Base-by-base conservation (phyloP, 2,797 vertebrate genomes). In the Catostomus latipinnis region DNA sequence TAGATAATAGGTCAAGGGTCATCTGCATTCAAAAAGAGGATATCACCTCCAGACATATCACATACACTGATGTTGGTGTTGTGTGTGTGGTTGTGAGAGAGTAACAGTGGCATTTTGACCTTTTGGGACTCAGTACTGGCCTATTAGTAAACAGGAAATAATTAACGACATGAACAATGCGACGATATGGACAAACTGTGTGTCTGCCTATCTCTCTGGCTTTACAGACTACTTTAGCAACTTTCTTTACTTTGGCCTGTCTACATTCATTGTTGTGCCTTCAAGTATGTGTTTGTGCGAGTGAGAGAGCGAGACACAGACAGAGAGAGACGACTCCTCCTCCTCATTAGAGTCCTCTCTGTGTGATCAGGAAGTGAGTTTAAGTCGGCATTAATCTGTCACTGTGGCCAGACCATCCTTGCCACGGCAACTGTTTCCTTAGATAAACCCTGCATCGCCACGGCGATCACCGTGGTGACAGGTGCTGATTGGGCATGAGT, bases 131-230 rank as follows among this genome's bases (percentile, higher is more conserved):
- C 34, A 95, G 89, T 92, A 93, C 94, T 92, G 92, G 90, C 90
- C 87, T 96, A 93, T 96, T 97, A 96, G 96, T 97, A 98, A 98
- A 98, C 97, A 98, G 97, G 96, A 97, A 95, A 95, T 96, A 95
- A 96, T 97, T 96, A 96, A 97, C 94, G 93, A 94, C 94, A 94
- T 94, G 96, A 96, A 96, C 94, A 93, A 91, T 94, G 92, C 92
- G 83, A 92, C 89, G 90, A 91, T 91, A 88, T 62, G 34, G 61
- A 22, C 43, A 56, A 54, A 16, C 66, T 73, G 9, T 62, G 34
- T 34, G 34, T 4, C 34, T 49, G 56, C 13, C 61, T 50, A 11
- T 49, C 63, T 61, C 9, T 43, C 16, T 71, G 34, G 11, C 52
- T 74, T 82, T 74, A 57, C 46, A 80, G 67, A 71, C 52, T 66